Evolutionary conservation across 1,140 invertebrate species (phyloP).

Genomic region (Nephotettix cincticeps): DNA sequence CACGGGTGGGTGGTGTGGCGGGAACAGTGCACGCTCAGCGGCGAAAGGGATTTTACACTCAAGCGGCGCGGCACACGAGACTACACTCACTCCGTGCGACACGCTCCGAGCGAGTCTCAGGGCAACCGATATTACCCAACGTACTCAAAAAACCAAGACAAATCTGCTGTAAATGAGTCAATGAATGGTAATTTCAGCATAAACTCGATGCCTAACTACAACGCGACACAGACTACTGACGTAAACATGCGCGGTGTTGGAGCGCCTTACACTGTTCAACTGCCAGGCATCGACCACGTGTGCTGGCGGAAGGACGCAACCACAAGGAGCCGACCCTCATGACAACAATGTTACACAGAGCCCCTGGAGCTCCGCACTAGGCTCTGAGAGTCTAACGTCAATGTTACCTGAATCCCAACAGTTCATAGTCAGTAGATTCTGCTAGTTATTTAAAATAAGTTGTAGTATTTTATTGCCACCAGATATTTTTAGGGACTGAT

Average conservation of each 20-base stretch:
- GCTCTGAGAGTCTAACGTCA: constrained; percentile 15
- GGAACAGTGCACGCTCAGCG: constrained; percentile 44
- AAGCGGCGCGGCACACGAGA: constrained; percentile 58
- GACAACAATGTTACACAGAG: constrained; percentile 1
- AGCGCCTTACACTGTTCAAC: constrained; percentile 22
- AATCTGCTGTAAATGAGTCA: background rate
- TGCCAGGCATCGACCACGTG: constrained; percentile 23
- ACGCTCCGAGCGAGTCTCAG: constrained; percentile 4
- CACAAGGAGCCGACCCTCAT: background rate
- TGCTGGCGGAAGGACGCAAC: constrained; percentile 29
- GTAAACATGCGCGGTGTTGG: background rate
- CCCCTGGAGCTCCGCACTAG: constrained; percentile 10
- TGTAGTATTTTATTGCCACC: too few relatives aligned
- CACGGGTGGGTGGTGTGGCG: constrained; percentile 58
- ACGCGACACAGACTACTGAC: constrained; percentile 1
- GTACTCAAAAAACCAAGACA: background rate
- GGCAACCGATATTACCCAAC: constrained; percentile 8
- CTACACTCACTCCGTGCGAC: constrained; percentile 53
- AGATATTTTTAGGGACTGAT: too few relatives aligned
- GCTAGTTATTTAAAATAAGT: too few relatives aligned
- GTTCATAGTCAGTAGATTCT: background rate
- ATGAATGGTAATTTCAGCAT: background rate
- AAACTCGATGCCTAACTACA: constrained; percentile 13
- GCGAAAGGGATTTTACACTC: constrained; percentile 57
- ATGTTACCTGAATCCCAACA: constrained; percentile 22